Conservation (phyloP, 2,797 vertebrate genomes). For the Melopsittacus undulatus region DNA sequence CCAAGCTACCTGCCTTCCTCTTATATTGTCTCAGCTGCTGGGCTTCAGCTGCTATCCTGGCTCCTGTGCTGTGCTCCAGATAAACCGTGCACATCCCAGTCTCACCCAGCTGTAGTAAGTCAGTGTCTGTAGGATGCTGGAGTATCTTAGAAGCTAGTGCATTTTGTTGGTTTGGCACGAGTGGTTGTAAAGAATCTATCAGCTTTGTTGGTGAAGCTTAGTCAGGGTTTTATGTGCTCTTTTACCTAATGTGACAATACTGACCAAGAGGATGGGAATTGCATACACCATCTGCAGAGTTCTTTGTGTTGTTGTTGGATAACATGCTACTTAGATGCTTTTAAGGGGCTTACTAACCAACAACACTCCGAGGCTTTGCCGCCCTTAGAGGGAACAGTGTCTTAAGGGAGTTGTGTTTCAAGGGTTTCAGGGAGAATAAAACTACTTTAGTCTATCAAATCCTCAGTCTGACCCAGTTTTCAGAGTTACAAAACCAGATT, state of each 20-base stretch:
- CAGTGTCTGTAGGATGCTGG: neutral
- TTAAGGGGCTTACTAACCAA: neutral
- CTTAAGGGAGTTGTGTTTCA: neutral
- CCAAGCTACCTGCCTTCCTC: neutral
- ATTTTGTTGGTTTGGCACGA: neutral
- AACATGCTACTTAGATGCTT: neutral
- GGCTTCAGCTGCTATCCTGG: neutral
- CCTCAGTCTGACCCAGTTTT: neutral
- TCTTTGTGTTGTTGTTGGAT: neutral
- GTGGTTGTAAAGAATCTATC: neutral
- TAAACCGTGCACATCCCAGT: neutral
- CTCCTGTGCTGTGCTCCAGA: neutral
- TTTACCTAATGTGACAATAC: neutral
- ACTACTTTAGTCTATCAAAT: neutral
- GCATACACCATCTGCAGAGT: neutral
- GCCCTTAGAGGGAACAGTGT: neutral
- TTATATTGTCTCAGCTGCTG: neutral
- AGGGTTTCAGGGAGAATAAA: neutral
- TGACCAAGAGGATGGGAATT: neutral
- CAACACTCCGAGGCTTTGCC: neutral
- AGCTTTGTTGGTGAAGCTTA: neutral
- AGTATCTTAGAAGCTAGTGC: neutral
- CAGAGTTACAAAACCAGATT: neutral
- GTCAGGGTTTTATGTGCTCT: neutral
- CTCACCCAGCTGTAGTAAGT: neutral